These are phyloP conservation scores for Agonopterix subpropinquella DNA, from an alignment of 2,888 invertebrate species.

Conservation along the genomic window DNA sequence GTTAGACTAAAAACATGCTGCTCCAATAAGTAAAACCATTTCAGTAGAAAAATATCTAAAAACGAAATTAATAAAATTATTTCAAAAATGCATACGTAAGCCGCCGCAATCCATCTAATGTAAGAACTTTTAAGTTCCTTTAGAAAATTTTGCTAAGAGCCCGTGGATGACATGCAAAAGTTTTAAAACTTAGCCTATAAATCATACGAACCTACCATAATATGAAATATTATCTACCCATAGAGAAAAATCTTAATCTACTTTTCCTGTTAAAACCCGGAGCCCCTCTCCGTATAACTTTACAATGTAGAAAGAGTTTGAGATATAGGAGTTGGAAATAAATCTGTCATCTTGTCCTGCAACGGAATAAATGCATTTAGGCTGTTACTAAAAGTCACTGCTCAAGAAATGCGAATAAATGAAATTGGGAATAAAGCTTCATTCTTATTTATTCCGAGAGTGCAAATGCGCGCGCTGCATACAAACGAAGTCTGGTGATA, in stretches of 20 bases:
- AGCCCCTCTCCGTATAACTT: conserved; percentile 38
- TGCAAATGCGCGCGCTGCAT: too few relatives aligned
- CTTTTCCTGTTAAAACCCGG: conserved; percentile 59
- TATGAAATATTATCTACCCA: conserved; percentile 62
- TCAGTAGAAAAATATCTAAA: too few relatives aligned
- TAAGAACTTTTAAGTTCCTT: conserved; percentile 64
- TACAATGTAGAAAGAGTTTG: conserved; percentile 52
- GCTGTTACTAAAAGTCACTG: too few relatives aligned
- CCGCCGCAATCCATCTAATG: conserved; percentile 46
- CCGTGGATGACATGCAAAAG: conserved; percentile 68
- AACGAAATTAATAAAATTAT: conserved; percentile 3
- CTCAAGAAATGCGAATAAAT: too few relatives aligned
- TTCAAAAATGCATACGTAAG: background rate
- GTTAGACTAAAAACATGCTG: too few relatives aligned
- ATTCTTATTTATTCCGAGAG: too few relatives aligned
- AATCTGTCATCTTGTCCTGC: conserved; percentile 26
- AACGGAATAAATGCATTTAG: conserved; percentile 3
- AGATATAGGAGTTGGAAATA: conserved; percentile 40
- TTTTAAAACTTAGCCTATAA: conserved; percentile 65
- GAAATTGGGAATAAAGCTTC: too few relatives aligned
- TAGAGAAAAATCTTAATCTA: conserved; percentile 66
- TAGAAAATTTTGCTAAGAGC: conserved; percentile 53
- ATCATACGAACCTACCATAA: conserved; percentile 61
- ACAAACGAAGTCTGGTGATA: too few relatives aligned
- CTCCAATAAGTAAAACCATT: too few relatives aligned